These are phyloP conservation scores for Apeltes quadracus DNA, from an alignment of 2,113 vertebrate species.

Conservation along the genomic window DNA sequence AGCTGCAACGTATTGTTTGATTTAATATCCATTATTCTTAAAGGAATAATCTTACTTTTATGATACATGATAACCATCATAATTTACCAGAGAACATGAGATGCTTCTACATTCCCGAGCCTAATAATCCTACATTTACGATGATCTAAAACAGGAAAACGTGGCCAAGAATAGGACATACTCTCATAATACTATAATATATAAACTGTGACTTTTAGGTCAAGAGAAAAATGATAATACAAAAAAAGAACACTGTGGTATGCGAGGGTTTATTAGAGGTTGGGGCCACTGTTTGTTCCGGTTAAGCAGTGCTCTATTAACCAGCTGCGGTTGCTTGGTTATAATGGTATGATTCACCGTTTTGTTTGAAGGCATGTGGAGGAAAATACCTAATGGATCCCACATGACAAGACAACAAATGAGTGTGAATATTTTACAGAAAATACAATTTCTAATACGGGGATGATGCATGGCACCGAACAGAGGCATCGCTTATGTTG, in stretches of 20 bases:
- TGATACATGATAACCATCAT: neutral
- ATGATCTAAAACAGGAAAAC: slow-evolving; percentile 6
- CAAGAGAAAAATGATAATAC: too few species aligned
- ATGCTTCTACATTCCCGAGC: neutral
- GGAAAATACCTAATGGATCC: slow-evolving; percentile 10
- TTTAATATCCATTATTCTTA: neutral
- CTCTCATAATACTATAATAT: neutral
- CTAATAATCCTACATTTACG: slow-evolving; percentile 3
- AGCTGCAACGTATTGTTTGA: neutral
- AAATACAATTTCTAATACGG: slow-evolving; percentile 6
- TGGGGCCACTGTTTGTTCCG: neutral
- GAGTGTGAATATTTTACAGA: slow-evolving; percentile 12
- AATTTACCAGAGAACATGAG: neutral
- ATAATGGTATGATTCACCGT: slow-evolving; percentile 19
- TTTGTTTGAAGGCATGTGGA: slow-evolving; percentile 1
- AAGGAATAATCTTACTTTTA: neutral
- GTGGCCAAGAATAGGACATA: neutral
- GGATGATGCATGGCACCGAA: slow-evolving; percentile 13
- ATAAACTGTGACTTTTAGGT: neutral
- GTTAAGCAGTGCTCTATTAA: neutral
- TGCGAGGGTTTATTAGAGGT: slow-evolving; percentile 19
- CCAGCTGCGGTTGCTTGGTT: slow-evolving; percentile 2
- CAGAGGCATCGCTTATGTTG: slow-evolving; percentile 7
- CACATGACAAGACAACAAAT: slow-evolving; percentile 34
- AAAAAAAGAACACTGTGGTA: neutral